phyloP scores from a whole-genome alignment of 1,140 invertebrate species.

The Saxidomus purpurata region DNA sequence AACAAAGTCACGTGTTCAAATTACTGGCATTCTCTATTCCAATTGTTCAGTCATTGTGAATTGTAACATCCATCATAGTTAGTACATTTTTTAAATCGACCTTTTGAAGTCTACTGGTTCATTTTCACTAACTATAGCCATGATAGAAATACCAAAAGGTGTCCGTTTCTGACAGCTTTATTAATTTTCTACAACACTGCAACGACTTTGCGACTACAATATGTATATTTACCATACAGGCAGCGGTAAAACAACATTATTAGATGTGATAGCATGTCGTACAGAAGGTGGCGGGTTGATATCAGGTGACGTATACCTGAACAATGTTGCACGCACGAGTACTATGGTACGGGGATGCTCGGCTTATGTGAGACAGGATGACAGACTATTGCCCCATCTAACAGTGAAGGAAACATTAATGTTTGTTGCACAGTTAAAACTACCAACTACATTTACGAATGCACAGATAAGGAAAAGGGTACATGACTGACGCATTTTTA shows the following conservation, averaged over 20 bases:
- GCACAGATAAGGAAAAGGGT: constrained; percentile 75
- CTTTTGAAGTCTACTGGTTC: too few species aligned
- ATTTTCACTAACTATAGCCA: too few species aligned
- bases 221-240: constrained; percentile 73
- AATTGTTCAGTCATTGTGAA: too few species aligned
- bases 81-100: too few species aligned
- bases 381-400: constrained; percentile 78
- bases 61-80: too few species aligned
- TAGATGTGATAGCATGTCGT: constrained; percentile 81
- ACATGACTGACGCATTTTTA: too few species aligned
- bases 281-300: constrained; percentile 70
- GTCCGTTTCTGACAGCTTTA: too few species aligned
- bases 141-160: too few species aligned
- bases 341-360: constrained; percentile 76
- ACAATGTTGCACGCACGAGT: constrained; percentile 74
- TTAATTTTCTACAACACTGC: too few species aligned
- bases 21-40: too few species aligned
- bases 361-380: constrained; percentile 83
- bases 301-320: constrained; percentile 78
- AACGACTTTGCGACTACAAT: too few species aligned
- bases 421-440: constrained; percentile 83
- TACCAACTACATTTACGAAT: constrained; percentile 75
- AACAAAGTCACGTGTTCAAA: too few species aligned
- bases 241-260: constrained; percentile 82
- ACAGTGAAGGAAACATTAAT: constrained; percentile 82